Evolutionary conservation across 2,888 invertebrate genomes (phyloP), one percentile per base, ranked within the genome.

Genomic region (Lysandra bellargus): DNA sequence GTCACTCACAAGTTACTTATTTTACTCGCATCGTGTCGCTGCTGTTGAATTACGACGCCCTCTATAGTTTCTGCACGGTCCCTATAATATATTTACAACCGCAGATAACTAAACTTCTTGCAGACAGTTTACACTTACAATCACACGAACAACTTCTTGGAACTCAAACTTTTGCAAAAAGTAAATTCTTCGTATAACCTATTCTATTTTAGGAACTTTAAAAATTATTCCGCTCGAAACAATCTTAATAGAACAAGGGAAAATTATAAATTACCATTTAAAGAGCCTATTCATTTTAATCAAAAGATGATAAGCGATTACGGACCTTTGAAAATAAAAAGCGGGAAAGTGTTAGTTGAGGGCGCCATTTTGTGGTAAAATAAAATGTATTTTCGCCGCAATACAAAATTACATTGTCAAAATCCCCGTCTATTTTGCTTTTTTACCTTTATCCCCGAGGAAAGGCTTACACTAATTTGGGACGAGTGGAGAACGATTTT

Each of bases 231-330:
- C 4, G 9, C 9, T 64, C 1, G 5, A 37, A 69, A 33, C 14
- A 33, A 69, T 69, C 33, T 69, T 33, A 69, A 33, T 69, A 14
- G 17, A 33, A 69, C 69, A 69, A 69, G 33, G 6, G 69, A 37
- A 33, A 69, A 37, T 69, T 5, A 69, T 69, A 69, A 69, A 69
- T 69, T 69, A 69, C 5, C 69, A 69, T 69, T 69, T 17, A 69
- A 37, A 69, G 33, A 69, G 69, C 33, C 69, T 37, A 69, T 69
- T 69, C 33, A 69, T 69, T 69, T 69, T 69, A 69, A 69, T 69
- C 33, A 69, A 69, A 69, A 69, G 69, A 69, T 69, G 69, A 69
- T 37, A 33, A 69, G 69, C 69, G 69, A 69, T 69, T 69, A 37
- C 69, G 69, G 17, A 69, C 69, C 69, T 69, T 37, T 69, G 33